Percentiles rank a stretch among this genome's conserved stretches.
phyloP scores from a whole-genome alignment of 2,113 vertebrate species.

The Alectura lathami region DNA sequence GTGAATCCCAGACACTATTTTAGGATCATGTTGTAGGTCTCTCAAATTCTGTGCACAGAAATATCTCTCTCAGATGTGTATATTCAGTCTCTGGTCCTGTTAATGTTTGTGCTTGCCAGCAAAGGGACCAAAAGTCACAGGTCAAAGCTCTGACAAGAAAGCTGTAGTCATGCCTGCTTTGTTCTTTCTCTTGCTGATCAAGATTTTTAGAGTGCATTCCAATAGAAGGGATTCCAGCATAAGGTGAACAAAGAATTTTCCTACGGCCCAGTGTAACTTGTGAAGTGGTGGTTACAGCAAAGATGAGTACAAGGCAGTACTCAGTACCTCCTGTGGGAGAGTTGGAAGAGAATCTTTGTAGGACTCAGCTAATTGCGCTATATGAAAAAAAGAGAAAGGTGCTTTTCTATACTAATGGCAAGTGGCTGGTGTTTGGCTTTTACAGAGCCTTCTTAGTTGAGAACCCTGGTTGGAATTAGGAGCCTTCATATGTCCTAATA shows the following conservation, averaged over 20 bases:
- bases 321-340: neutral
- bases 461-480: neutral
- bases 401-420: neutral
- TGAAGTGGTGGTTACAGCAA: neutral
- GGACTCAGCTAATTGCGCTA: neutral
- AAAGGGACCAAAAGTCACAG: neutral
- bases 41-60: neutral
- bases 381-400: neutral
- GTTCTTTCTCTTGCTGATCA: neutral
- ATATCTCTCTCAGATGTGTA: neutral
- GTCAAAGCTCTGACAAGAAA: neutral
- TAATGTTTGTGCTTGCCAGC: neutral
- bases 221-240: neutral
- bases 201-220: neutral
- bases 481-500: neutral
- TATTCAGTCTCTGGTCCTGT: neutral
- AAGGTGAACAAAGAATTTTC: neutral
- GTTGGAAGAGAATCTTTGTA: neutral
- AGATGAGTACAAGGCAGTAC: neutral
- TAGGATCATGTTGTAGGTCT: neutral
- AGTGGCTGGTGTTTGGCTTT: neutral
- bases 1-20: neutral
- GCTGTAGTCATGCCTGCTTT: neutral
- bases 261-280: neutral
- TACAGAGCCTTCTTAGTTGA: fast-evolving